phyloP scores from a whole-genome alignment of 2,888 invertebrate species.

The Notodromas monacha region DNA sequence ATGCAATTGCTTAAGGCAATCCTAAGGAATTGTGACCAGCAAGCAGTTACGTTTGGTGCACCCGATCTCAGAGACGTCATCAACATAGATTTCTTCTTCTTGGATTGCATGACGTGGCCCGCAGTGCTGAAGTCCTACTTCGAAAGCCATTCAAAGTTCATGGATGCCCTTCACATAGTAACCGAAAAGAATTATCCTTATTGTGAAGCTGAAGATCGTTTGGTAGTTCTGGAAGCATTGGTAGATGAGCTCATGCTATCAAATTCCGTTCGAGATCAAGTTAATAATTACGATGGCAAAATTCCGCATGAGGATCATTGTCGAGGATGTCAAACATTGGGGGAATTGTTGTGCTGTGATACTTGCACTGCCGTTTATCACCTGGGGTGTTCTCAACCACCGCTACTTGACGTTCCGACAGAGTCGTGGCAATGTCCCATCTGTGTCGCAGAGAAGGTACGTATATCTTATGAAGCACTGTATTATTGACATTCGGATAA shows the following conservation, averaged over 20 bases:
- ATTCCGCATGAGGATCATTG: conserved; percentile 78
- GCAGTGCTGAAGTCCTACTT: conserved; percentile 62
- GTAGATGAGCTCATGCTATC: conserved; percentile 79
- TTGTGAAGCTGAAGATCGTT: conserved; percentile 30
- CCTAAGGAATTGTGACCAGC: conserved; percentile 65
- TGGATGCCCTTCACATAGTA: conserved; percentile 14
- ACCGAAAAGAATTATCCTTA: conserved; percentile 5
- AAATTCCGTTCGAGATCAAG: conserved; percentile 65
- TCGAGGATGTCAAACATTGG: conserved; percentile 58
- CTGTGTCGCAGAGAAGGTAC: conserved; percentile 55
- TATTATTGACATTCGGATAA: too few species aligned
- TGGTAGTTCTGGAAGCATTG: conserved; percentile 54
- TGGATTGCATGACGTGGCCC: conserved; percentile 87
- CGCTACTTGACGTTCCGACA: conserved; percentile 64
- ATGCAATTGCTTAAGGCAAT: conserved; percentile 67
- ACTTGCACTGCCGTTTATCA: conserved; percentile 95
- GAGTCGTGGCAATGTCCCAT: conserved; percentile 92
- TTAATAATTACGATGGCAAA: conserved; percentile 53
- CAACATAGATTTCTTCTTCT: conserved; percentile 61
- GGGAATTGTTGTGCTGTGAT: conserved; percentile 84
- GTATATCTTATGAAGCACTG: conserved; percentile 8
- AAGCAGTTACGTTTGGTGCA: conserved; percentile 79
- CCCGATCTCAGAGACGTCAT: conserved; percentile 88
- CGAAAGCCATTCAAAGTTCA: conserved; percentile 36
- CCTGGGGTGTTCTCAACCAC: conserved; percentile 78